Evolutionary conservation across 2,113 vertebrate species (phyloP).

Genomic region (Junco hyemalis): DNA sequence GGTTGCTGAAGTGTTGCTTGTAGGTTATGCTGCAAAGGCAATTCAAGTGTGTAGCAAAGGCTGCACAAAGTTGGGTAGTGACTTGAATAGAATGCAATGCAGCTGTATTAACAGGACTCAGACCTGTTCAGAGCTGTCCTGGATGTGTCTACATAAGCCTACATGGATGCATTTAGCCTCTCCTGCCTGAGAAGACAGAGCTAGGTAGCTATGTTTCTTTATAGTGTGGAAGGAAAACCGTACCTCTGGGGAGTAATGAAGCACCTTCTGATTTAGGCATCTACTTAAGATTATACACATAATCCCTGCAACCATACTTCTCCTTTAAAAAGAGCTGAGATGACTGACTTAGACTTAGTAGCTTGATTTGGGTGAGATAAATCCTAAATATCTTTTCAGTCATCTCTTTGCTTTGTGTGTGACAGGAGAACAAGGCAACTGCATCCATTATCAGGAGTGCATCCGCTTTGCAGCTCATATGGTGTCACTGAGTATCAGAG

Average conservation of each 20-base stretch:
- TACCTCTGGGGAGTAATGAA: neutral
- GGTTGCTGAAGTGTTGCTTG: neutral
- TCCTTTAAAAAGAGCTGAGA: neutral
- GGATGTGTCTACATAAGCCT: fast-evolving
- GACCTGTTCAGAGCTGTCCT: neutral
- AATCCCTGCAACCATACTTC: neutral
- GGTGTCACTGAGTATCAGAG: neutral
- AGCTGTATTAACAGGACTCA: neutral
- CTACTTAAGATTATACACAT: neutral
- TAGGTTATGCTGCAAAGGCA: neutral
- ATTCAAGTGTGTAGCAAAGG: neutral
- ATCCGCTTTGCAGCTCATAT: neutral
- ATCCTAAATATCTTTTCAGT: neutral
- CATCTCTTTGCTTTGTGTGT: neutral
- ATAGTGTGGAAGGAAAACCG: neutral
- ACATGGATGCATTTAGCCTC: neutral
- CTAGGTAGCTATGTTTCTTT: neutral
- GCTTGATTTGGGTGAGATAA: neutral
- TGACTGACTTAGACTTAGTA: neutral
- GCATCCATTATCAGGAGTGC: neutral
- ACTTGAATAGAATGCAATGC: neutral
- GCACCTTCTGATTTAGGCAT: neutral
- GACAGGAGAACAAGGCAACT: neutral
- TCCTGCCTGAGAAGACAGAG: neutral
- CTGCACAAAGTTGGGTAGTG: neutral